Conservation (phyloP, 2,797 vertebrate species). For the Tympanoctomys barrerae region DNA sequence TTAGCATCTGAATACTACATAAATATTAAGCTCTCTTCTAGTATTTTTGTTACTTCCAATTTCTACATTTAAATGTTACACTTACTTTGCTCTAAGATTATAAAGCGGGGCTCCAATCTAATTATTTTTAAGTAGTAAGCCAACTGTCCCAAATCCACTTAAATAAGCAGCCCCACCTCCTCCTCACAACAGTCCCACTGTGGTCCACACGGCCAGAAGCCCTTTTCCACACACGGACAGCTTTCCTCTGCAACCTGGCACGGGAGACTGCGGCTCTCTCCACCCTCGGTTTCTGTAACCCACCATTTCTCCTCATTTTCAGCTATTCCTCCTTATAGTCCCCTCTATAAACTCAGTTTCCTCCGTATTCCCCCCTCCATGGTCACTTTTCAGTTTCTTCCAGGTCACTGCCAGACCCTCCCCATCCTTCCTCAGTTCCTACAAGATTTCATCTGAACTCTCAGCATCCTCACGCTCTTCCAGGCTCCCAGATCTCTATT, state of each 20-base stretch:
- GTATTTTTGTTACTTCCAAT: constrained; percentile 27
- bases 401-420: background rate
- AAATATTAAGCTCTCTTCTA: constrained; percentile 37
- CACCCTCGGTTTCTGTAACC: background rate
- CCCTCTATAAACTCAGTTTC: background rate
- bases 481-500: background rate
- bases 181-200: constrained; percentile 7
- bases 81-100: background rate
- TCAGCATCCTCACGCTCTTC: background rate
- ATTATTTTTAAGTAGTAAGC: constrained; percentile 22
- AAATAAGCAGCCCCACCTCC: constrained; percentile 4
- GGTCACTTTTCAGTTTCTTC: background rate
- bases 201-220: background rate
- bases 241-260: background rate
- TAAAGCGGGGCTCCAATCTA: background rate
- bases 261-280: no score
- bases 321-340: background rate
- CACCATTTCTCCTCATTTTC: background rate
- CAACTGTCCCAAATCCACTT: constrained; percentile 16
- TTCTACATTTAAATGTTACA: constrained; percentile 52
- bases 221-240: background rate
- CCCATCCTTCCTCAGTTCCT: background rate
- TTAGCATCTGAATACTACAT: background rate
- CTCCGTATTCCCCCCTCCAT: background rate
- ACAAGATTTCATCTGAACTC: background rate